These are phyloP conservation scores for Drosophila phalerata DNA, from an alignment of 2,888 invertebrate species.

Conservation along the genomic window DNA sequence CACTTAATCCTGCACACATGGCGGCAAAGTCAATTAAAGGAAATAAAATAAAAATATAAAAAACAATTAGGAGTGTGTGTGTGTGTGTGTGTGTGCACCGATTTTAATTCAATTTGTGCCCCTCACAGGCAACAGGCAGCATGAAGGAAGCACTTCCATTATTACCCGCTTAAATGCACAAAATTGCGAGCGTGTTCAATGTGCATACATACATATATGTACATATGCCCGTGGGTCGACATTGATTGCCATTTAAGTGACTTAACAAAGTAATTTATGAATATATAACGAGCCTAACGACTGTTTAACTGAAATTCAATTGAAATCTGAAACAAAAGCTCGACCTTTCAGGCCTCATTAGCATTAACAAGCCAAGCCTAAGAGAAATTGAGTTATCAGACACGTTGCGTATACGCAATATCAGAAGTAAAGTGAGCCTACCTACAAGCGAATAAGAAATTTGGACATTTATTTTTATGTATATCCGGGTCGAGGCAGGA, in stretches of 20 bases:
- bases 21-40: constrained; percentile 68
- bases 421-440: constrained; percentile 3
- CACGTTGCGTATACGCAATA: constrained; percentile 56
- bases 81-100: constrained; percentile 18
- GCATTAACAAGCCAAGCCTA: constrained; percentile 45
- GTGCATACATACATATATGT: background rate
- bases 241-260: constrained; percentile 76
- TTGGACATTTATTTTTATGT: constrained; percentile 28
- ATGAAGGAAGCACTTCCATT: constrained; percentile 31
- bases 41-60: constrained; percentile 30
- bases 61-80: constrained; percentile 30
- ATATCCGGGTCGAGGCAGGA: background rate
- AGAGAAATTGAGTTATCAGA: background rate
- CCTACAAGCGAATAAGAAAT: constrained; percentile 4
- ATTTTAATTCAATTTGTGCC: constrained; percentile 50
- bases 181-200: constrained; percentile 1
- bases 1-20: constrained; percentile 63
- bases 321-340: constrained; percentile 57
- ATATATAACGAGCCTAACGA: constrained; percentile 67
- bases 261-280: constrained; percentile 61
- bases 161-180: constrained; percentile 47
- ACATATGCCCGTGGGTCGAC: constrained; percentile 22
- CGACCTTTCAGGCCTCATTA: constrained; percentile 50
- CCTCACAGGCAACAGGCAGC: constrained; percentile 8
- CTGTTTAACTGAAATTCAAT: constrained; percentile 71